Percentiles rank a stretch among this genome's conserved stretches.
Evolutionary conservation across 2,113 vertebrate genomes (phyloP).

Genomic region (Melanerpes formicivorus): DNA sequence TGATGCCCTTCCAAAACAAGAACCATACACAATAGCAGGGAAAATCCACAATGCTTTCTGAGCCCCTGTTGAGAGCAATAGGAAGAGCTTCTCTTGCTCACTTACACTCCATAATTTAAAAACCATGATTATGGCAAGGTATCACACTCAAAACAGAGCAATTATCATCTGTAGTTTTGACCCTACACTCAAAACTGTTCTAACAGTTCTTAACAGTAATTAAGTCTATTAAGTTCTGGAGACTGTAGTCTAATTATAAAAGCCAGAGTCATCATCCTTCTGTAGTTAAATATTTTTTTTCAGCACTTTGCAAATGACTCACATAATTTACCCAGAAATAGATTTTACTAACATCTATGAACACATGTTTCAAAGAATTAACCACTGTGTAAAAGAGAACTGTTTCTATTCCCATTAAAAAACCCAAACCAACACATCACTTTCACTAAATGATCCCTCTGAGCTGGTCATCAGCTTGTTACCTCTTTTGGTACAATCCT

Average conservation of each 20-base stretch:
- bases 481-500: neutral
- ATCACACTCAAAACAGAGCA: neutral
- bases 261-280: neutral
- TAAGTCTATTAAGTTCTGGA: neutral
- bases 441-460: neutral
- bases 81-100: neutral
- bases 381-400: neutral
- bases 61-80: too few species aligned
- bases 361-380: neutral
- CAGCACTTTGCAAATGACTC: neutral
- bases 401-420: neutral
- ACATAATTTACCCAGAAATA: neutral
- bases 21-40: too few species aligned
- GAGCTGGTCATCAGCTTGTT: neutral
- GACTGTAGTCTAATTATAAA: neutral
- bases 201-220: neutral
- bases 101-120: neutral
- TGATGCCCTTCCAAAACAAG: too few species aligned
- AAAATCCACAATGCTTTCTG: too few species aligned
- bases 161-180: neutral
- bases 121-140: neutral
- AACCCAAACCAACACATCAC: rapidly evolving
- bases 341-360: neutral
- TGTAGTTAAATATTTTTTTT: neutral
- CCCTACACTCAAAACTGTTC: neutral